Evolutionary conservation across 2,113 vertebrate genomes (phyloP), one percentile per base, ranked within the genome.

Genomic region (Daphoenositta chrysoptera): DNA sequence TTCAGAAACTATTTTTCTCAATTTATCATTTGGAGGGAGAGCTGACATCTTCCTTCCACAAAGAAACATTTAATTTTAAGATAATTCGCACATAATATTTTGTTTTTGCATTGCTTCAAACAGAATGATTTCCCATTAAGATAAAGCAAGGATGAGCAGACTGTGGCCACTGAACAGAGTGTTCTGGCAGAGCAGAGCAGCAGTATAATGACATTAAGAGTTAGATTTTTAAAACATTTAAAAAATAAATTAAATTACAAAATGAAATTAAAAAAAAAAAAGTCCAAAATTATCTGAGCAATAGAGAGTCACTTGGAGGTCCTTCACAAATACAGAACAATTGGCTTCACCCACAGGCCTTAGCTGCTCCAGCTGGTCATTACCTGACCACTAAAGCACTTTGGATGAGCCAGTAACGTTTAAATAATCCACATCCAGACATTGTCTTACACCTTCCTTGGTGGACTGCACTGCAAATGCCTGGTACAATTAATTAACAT

Each of bases 401-500:
- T 73, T 95, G 80, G 82, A 96, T 1, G 3, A 92, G 60, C 35
- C 64, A 83, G 39, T 89, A 87, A 87, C 89, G 35, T 87, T 93
- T 92, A 94, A 93, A 95, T 95, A 92, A 94, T 83, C 58, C 33
- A 44, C 63, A 91, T 93, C 37, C 85, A 94, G 78, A 75, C 48
- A 35, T 10, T 96, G 42, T 83, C 77, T 96, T 95, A 92, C 68
- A 95, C 94, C 94, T 96, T 97, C 82, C 60, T 94, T 91, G 76
- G 81, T 61, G 82, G 85, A 88, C 87, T 91, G 60, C 86, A 75
- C 48, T 86, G 71, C 22, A 88, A 92, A 83, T 47, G 87, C 72
- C 73, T 83, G 54, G 53, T 95, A 85, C 94, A 97, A 97, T 96
- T 97, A 97, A 96, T 97, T 97, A 97, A 96, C 93, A 78, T 65